Conservation (phyloP, 2,888 invertebrate genomes). For the Spodoptera picta region DNA sequence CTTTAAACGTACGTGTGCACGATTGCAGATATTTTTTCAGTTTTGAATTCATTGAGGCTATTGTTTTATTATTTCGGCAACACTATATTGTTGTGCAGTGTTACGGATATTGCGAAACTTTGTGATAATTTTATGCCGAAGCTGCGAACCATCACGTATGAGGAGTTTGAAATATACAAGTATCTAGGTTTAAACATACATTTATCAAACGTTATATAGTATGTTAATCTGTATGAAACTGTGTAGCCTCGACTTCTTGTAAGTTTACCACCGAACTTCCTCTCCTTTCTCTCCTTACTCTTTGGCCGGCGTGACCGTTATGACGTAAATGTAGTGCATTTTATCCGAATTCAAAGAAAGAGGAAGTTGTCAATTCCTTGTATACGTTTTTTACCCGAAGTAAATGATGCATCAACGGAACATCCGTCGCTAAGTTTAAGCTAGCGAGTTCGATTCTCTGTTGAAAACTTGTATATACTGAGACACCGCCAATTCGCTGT, state of each 20-base stretch:
- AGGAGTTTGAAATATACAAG: too few relatives aligned
- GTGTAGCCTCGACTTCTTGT: too few relatives aligned
- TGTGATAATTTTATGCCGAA: conserved; percentile 28
- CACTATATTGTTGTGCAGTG: conserved; percentile 58
- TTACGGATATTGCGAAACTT: conserved; percentile 64
- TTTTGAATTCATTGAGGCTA: conserved; percentile 50
- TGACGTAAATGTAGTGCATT: conserved; percentile 30
- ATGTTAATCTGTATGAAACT: too few relatives aligned
- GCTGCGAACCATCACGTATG: conserved; percentile 1
- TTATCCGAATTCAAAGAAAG: conserved; percentile 47
- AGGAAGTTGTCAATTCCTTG: conserved; percentile 47
- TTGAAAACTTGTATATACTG: conserved; percentile 12
- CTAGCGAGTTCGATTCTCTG: conserved; percentile 14
- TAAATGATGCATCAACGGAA: conserved; percentile 38
- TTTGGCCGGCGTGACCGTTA: conserved; percentile 38
- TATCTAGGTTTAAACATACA: too few relatives aligned
- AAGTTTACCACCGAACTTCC: too few relatives aligned
- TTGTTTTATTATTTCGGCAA: conserved; percentile 69
- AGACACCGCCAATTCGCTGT: conserved; percentile 29
- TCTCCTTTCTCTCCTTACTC: conserved; percentile 16
- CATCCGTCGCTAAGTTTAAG: conserved; percentile 37
- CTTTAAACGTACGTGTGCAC: conserved; percentile 45
- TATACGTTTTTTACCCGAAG: conserved; percentile 34
- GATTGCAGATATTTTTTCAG: conserved; percentile 60
- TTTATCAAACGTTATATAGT: too few relatives aligned